Conservation (phyloP, 1,140 invertebrate genomes). For the Macrosteles quadrilineatus region DNA sequence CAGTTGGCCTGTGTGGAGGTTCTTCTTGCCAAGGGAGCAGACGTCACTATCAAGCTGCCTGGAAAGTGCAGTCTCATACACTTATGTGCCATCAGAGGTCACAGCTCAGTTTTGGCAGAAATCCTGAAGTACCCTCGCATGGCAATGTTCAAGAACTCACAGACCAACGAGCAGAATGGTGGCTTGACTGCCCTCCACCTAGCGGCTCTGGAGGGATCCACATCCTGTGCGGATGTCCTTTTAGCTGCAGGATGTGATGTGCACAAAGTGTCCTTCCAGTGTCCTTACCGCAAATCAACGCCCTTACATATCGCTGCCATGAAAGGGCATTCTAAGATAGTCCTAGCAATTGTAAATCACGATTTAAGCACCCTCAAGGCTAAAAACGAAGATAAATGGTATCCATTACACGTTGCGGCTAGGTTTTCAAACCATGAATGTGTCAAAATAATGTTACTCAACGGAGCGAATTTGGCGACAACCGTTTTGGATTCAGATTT, state of each 20-base stretch:
- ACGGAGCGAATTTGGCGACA: constrained; percentile 60
- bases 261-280: constrained; percentile 45
- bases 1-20: constrained; percentile 52
- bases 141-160: constrained; percentile 45
- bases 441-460: constrained; percentile 56
- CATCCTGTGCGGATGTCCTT: constrained; percentile 62
- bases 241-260: constrained; percentile 58
- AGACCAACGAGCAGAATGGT: constrained; percentile 44
- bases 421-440: constrained; percentile 58
- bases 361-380: constrained; percentile 46
- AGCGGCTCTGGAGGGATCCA: constrained; percentile 65
- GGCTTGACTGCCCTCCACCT: constrained; percentile 67
- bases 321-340: constrained; percentile 50
- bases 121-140: constrained; percentile 48
- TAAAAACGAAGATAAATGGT: constrained; percentile 56
- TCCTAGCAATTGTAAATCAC: constrained; percentile 29
- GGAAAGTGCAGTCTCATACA: constrained; percentile 46
- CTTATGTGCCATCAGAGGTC: constrained; percentile 49
- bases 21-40: constrained; percentile 53
- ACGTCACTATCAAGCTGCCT: constrained; percentile 48
- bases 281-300: constrained; percentile 54
- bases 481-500: constrained; percentile 57
- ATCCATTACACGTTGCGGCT: constrained; percentile 63
- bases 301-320: constrained; percentile 62
- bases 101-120: constrained; percentile 49